phyloP scores from a whole-genome alignment of 2,888 invertebrate species.

The Drosophila lacicola region DNA sequence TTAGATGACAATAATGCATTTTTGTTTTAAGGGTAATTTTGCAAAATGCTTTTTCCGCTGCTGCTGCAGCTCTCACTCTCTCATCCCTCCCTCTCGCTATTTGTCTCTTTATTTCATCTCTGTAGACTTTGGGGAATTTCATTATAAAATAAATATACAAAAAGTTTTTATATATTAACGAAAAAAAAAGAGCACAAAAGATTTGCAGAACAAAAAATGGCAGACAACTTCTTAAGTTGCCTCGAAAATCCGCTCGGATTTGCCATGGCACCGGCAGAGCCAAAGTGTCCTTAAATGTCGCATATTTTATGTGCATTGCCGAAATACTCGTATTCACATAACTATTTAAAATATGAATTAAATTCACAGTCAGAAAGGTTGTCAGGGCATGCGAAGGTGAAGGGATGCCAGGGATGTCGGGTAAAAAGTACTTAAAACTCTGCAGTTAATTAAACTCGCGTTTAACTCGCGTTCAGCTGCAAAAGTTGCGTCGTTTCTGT shows the following conservation, averaged over 20 bases:
- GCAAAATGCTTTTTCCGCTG: constrained; percentile 77
- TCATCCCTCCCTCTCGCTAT: neutral
- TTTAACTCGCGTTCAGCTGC: constrained; percentile 45
- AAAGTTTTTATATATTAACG: constrained; percentile 65
- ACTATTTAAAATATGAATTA: constrained; percentile 75
- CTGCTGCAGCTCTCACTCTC: constrained; percentile 9
- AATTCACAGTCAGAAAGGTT: constrained; percentile 36
- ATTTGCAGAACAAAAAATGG: constrained; percentile 51
- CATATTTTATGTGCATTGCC: constrained; percentile 40
- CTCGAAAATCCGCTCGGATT: constrained; percentile 23
- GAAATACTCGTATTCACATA: constrained; percentile 37
- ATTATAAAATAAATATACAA: constrained; percentile 74
- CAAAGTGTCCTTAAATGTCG: constrained; percentile 43
- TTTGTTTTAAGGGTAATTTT: constrained; percentile 82
- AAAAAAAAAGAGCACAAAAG: constrained; percentile 47
- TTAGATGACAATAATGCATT: constrained; percentile 84
- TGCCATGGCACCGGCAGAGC: constrained; percentile 14
- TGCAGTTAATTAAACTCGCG: constrained; percentile 73
- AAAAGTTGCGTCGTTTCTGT: constrained; percentile 39
- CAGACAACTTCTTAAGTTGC: constrained; percentile 39
- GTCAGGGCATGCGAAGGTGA: neutral
- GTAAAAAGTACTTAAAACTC: constrained; percentile 70
- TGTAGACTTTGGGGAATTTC: constrained; percentile 73
- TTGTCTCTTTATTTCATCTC: constrained; percentile 46
- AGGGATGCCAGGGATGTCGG: neutral